Evolutionary conservation across 2,888 invertebrate species (phyloP), one percentile per base, ranked within the genome.

Genomic region (Escarpia spicata): DNA sequence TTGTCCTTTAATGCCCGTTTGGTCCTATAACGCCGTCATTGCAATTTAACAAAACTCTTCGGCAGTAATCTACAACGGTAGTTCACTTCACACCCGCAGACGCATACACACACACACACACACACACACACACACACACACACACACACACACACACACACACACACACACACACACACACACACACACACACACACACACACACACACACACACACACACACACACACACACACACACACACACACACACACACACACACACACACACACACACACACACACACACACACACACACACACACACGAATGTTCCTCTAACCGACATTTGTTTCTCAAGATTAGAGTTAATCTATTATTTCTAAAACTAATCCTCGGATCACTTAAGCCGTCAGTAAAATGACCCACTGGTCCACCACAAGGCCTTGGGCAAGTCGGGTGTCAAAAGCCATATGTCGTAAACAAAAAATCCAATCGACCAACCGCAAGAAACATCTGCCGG

Each of bases 391-490:
- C 75, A 19, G 19, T 75, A 26, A 75, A 26, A 26, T 75, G 19
- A 75, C 75, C 75, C 75, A 26, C 19, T 26, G 75, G 75, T 75
- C 75, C 3, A 8, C 52, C 1, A 1, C 10, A 12, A 9, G 52
- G 52, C 52, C 75, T 75, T 26, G 75, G 26, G 75, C 75, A 19
- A 15, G 75, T 52, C 52, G 12, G 12, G 75, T 75, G 19, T 75
- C 75, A 26, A 75, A 75, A 75, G 19, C 19, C 75, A 75, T 75
- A 15, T 75, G 75, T 75, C 75, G 75, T 6, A 75, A 75, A 75
- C 75, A 75, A 75, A 75, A 75, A 75, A 26, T 75, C 75, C 75
- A 75, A 75, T 75, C 75, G 75, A 75, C 75, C 75, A 75, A 26
- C 75, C 26, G 75, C 75, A 19, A 75, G 75, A 75, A 75, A 75